phyloP scores from a whole-genome alignment of 2,113 vertebrate genomes.

The Oceanites oceanicus region DNA sequence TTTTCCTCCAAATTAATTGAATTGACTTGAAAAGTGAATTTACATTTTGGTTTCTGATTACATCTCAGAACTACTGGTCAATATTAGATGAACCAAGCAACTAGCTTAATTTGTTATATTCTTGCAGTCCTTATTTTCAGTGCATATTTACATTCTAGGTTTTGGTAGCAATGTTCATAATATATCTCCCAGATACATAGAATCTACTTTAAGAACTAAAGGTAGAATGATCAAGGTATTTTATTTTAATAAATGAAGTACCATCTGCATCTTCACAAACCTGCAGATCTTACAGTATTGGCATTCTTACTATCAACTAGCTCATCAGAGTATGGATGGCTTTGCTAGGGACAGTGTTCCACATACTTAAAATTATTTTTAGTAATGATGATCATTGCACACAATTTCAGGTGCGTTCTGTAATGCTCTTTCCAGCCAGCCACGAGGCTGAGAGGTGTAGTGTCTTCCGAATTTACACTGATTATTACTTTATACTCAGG shows the following conservation, averaged over 20 bases:
- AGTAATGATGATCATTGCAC: not conserved
- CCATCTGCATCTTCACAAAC: not conserved
- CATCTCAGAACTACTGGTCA: not conserved
- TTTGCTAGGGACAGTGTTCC: not conserved
- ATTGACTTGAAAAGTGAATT: not conserved
- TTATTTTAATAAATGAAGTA: not conserved
- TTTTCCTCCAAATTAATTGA: not conserved
- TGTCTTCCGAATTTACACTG: not conserved
- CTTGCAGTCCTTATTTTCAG: not conserved
- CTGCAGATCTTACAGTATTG: not conserved
- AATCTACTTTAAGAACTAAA: not conserved
- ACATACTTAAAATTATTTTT: not conserved
- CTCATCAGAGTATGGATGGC: not conserved
- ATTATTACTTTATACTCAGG: not conserved
- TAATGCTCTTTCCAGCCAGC: not conserved
- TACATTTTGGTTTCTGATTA: not conserved
- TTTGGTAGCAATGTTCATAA: not conserved
- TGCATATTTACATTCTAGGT: not conserved
- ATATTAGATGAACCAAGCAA: not conserved
- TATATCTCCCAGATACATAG: not conserved
- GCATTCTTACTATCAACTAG: not conserved
- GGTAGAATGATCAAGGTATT: not conserved
- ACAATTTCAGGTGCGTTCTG: not conserved
- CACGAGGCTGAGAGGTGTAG: not conserved
- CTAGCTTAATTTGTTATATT: not conserved